Percentiles rank a stretch among this genome's conserved stretches.
These are phyloP conservation scores for Cyprinella venusta DNA, from an alignment of 2,797 vertebrate genomes.

Conservation along the genomic window DNA sequence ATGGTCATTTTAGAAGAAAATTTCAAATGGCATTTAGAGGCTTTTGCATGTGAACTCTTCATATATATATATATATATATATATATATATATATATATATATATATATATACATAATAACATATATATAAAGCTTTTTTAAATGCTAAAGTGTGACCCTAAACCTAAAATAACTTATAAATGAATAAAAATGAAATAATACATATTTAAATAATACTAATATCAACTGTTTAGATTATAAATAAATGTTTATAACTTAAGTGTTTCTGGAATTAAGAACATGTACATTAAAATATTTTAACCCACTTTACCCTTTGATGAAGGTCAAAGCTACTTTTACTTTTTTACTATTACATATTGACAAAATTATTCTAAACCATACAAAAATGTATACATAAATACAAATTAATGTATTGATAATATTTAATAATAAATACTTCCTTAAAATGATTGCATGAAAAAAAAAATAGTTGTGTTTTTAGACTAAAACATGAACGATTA, in stretches of 20 bases:
- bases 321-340: neutral
- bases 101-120: no score
- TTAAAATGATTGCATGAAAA: neutral
- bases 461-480: neutral
- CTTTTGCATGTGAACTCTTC: no score
- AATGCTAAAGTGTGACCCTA: neutral
- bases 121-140: neutral
- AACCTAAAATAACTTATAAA: neutral
- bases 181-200: neutral
- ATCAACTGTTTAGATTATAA: neutral
- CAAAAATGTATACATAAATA: neutral
- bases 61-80: no score
- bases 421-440: neutral
- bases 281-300: neutral
- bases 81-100: no score
- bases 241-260: neutral
- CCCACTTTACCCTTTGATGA: neutral
- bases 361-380: neutral
- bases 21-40: no score
- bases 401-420: neutral
- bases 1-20: no score
- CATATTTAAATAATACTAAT: neutral
- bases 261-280: neutral
- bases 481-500: neutral
- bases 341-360: neutral